Evolutionary conservation across 2,888 invertebrate genomes (phyloP), one percentile per base, ranked within the genome.

Genomic region (Apamea crenata): DNA sequence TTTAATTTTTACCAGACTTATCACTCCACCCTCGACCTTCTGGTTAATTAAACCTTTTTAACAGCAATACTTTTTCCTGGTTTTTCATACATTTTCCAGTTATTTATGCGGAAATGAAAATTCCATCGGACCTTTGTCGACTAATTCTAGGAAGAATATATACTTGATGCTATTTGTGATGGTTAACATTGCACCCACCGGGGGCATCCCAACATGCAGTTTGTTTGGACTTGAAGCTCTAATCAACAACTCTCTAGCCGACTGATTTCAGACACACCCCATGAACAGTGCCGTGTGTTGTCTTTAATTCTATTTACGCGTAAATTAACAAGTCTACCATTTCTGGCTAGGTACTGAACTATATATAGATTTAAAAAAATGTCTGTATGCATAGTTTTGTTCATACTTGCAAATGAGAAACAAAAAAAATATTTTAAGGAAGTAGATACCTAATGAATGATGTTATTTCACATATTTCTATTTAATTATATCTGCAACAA

Each of bases 201-300:
- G 75, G 25, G 32, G 32, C 3, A 10, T 32, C 50, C 40, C 25
- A 59, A 67, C 44, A 12, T 53, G 29, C 18, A 70, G n/a, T 66
- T 76, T 32, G 77, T 77, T 81, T 66, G 12, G n/a, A 66, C 21
- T 36, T 53, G 50, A 77, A 53, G 78, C 83, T 83, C 66, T 83
- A 70, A 83, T 81, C 78, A 81, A 81, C 78, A 66, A 40, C 32
- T 70, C 59, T 65, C n/a, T 70, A 32, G n/a, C n/a, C 3, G 16
- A 70, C 12, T 83, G 50, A 77, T 83, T 81, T 65, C 25, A 50
- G 56, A 40, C 18, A 74, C 25, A 77, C 18, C 53, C 14, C 10
- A 66, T 77, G 32, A 59, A 7, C 63, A 53, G 7, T 47, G 25
- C 40, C 25, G 47, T 56, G n/a, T n/a, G 40, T 32, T 44, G 29